Evolutionary conservation across 1,140 invertebrate species (phyloP).

Genomic region (Anastrepha obliqua): DNA sequence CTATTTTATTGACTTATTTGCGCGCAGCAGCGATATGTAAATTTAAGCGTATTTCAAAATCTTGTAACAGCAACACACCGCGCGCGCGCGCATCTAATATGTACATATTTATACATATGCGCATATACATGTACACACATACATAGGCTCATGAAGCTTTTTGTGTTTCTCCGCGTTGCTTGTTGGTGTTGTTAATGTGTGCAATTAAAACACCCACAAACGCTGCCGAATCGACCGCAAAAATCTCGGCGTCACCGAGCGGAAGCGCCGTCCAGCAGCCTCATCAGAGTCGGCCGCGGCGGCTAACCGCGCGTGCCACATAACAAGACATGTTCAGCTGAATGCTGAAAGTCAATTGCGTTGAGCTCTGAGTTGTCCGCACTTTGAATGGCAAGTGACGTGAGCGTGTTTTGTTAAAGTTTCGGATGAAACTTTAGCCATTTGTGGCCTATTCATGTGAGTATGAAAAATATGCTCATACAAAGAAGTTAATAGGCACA

Average conservation of each 20-base stretch:
- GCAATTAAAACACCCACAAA: slow-evolving; percentile 51
- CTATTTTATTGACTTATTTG: slow-evolving; percentile 45
- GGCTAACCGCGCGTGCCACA: slow-evolving; percentile 27
- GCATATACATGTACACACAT: neutral
- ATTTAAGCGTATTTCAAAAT: slow-evolving; percentile 28
- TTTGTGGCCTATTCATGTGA: neutral
- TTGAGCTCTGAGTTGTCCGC: slow-evolving; percentile 4
- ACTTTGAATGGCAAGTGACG: slow-evolving; percentile 14
- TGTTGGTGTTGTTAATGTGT: slow-evolving; percentile 27
- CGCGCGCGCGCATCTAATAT: neutral
- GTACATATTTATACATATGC: neutral
- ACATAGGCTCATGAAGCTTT: too few species aligned
- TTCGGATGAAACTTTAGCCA: slow-evolving; percentile 10
- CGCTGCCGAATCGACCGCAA: slow-evolving; percentile 15
- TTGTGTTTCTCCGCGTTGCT: neutral
- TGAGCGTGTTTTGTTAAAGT: neutral
- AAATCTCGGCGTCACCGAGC: slow-evolving; percentile 21
- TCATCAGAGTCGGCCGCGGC: neutral
- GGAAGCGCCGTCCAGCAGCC: slow-evolving; percentile 12
- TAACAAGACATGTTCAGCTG: neutral
- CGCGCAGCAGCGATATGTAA: slow-evolving; percentile 20
- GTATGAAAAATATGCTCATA: neutral
- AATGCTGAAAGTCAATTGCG: neutral
- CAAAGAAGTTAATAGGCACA: neutral
- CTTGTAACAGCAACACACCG: neutral